Conservation (phyloP, 2,797 vertebrate species). For the Hylomyscus alleni region DNA sequence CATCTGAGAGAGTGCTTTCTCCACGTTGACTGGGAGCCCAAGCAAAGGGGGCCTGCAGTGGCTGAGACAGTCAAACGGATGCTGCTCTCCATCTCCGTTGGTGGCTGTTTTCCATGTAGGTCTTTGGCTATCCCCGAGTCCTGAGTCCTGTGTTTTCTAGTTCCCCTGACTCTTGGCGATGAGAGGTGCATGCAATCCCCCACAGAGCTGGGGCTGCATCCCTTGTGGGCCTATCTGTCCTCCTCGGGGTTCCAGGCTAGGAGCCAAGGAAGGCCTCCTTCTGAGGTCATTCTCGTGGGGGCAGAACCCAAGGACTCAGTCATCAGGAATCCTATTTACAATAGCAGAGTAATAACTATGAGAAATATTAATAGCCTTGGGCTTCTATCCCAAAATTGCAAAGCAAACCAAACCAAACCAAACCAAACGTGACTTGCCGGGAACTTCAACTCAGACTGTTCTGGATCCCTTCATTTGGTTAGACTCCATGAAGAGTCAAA, state of each 20-base stretch:
- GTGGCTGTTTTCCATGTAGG: background rate
- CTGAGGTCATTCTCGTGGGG: constrained; percentile 52
- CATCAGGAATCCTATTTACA: constrained; percentile 81
- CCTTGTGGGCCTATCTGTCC: background rate
- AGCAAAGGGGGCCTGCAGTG: no score
- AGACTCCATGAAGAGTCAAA: constrained; percentile 41
- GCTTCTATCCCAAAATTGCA: constrained; percentile 68
- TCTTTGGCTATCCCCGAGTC: background rate
- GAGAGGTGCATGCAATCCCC: background rate
- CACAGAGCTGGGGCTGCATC: background rate
- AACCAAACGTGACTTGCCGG: constrained; percentile 25
- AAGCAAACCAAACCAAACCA: constrained; percentile 75
- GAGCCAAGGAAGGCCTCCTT: constrained; percentile 69
- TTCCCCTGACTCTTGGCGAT: constrained; percentile 18
- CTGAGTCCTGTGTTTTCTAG: background rate
- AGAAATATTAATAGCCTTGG: constrained; percentile 85
- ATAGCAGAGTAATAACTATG: constrained; percentile 82
- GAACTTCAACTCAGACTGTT: constrained; percentile 74
- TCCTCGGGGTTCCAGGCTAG: background rate
- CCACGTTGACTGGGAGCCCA: background rate
- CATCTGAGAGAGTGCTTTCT: background rate
- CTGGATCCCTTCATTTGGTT: constrained; percentile 70
- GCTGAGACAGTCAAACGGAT: background rate
- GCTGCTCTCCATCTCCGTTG: rapidly evolving
- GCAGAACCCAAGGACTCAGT: constrained; percentile 57